Evolutionary conservation across 2,113 vertebrate genomes (phyloP).

Genomic region (Laterallus jamaicensis): DNA sequence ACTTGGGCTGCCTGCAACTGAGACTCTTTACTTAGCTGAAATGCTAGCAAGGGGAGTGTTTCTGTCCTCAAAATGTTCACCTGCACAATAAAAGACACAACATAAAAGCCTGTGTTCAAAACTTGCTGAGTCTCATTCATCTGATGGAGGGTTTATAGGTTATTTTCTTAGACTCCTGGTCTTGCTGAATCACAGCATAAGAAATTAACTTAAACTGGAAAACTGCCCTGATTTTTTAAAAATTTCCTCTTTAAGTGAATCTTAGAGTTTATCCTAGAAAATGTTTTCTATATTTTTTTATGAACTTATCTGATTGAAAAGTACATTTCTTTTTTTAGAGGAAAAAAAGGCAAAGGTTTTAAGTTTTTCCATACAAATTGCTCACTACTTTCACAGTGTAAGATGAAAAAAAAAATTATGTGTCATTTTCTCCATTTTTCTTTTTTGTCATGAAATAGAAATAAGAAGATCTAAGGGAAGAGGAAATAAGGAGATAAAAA

Average conservation of each 20-base stretch:
- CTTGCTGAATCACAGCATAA: background rate
- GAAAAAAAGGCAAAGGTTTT: background rate
- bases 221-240: background rate
- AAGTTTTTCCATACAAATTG: background rate
- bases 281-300: background rate
- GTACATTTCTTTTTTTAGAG: background rate
- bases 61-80: background rate
- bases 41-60: fast-evolving
- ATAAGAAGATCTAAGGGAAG: background rate
- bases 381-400: background rate
- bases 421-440: background rate
- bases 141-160: background rate
- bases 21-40: background rate
- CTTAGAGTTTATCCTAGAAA: background rate
- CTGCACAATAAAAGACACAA: background rate
- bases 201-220: background rate
- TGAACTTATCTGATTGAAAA: background rate
- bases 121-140: background rate
- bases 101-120: background rate
- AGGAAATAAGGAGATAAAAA: background rate
- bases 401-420: background rate
- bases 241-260: background rate
- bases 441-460: background rate
- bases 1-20: fast-evolving
- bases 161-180: background rate